Conservation (phyloP, 2,888 invertebrate species). For the Ligdia adustata region DNA sequence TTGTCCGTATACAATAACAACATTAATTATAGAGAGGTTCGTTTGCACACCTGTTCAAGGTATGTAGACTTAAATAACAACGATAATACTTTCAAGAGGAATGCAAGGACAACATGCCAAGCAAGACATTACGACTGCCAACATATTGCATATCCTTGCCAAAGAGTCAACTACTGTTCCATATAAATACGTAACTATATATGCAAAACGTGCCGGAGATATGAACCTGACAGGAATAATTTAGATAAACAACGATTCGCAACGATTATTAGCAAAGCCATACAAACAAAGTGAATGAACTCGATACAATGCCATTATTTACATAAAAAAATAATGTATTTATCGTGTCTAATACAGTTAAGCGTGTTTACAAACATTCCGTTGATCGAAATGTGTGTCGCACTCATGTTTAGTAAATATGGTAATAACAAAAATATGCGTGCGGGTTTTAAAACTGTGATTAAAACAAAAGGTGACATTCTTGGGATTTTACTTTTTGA, state of each 20-base stretch:
- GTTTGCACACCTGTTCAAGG: neutral
- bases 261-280: conserved; percentile 38
- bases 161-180: conserved; percentile 21
- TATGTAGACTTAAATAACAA: conserved; percentile 10
- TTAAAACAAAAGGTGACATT: no score
- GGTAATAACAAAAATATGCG: conserved; percentile 13
- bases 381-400: conserved; percentile 29
- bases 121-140: conserved; percentile 6
- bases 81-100: conserved; percentile 10
- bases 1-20: neutral
- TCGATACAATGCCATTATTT: conserved; percentile 58
- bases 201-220: conserved; percentile 37
- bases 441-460: no score
- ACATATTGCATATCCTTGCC: conserved; percentile 18
- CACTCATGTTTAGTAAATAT: conserved; percentile 29
- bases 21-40: neutral
- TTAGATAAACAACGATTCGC: conserved; percentile 43
- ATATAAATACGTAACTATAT: conserved; percentile 28
- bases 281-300: conserved; percentile 61
- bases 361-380: conserved; percentile 48
- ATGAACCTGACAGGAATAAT: conserved; percentile 49
- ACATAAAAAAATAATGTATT: conserved; percentile 54
- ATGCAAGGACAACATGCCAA: conserved; percentile 18
- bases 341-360: conserved; percentile 44
- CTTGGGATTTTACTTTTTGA: no score